Evolutionary conservation across 1,140 invertebrate species (phyloP), one percentile per base, ranked within the genome.

Genomic region (Orchesella cincta): DNA sequence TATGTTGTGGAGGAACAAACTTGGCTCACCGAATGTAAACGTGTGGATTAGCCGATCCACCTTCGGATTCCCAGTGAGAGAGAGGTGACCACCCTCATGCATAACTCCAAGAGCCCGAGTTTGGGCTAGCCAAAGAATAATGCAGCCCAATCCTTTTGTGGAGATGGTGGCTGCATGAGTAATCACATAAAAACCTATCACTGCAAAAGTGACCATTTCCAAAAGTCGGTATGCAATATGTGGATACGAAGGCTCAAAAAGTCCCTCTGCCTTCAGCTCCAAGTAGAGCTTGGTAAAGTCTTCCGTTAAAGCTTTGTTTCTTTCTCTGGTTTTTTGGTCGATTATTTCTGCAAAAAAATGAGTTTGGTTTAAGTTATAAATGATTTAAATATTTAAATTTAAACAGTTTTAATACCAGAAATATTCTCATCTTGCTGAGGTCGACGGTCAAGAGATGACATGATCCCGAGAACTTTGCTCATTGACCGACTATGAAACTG

Each of bases 401-500:
- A 12, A 23, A 8, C 12, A n/a, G 5, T 23, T 29, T 29, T 16
- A 72, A 72, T 8, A 72, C 29, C 8, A 72, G 5, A 3, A 16
- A 72, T 29, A 5, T 35, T 72, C 70, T 12, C 5, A 16, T 14
- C 8, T 8, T 23, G 12, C 20, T n/a, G 70, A 12, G 70, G 70
- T 72, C 70, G 28, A 29, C 28, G 2, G 1, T 64, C 28, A 26
- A 75, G 34, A 3, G 46, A 62, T 35, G 64, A 67, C 75, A 76
- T 8, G 26, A 76, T 76, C 5, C 14, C 23, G 2, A 16, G 2
- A n/a, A 76, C 35, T 39, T 35, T 76, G 20, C 3, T 2, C 28
- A 23, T 74, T 31, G 73, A 78, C 34, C 76, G 51, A 23, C 46
- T 36, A 51, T 78, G 76, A 62, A 78, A 78, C 26, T 78, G 76